Conservation (phyloP, 1,140 invertebrate species). For the Nasonia vitripennis region DNA sequence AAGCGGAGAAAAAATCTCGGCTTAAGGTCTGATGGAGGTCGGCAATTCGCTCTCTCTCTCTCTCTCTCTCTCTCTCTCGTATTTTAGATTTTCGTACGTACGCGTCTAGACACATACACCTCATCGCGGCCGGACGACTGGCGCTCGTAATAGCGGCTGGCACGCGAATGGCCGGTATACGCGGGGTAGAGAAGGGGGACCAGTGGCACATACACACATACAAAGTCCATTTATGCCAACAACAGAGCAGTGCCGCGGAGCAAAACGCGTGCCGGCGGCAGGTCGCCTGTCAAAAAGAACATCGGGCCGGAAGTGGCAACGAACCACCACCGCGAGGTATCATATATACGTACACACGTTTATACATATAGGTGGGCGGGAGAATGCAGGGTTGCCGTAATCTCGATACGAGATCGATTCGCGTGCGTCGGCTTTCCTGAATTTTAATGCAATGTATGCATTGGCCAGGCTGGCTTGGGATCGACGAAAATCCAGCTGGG, state of each 20-base stretch:
- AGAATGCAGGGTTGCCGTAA: conserved; percentile 14
- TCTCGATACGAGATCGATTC: conserved; percentile 58
- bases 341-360: not conserved
- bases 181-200: not conserved
- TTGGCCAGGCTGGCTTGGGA: conserved; percentile 51
- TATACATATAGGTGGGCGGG: not conserved
- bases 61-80: not conserved
- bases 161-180: not conserved
- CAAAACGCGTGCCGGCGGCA: conserved; percentile 38
- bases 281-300: conserved; percentile 50
- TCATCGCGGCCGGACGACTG: not conserved
- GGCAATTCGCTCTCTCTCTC: not conserved
- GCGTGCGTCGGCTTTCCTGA: conserved; percentile 56
- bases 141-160: conserved; percentile 17
- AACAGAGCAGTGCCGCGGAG: conserved; percentile 43
- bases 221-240: conserved; percentile 58
- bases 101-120: not conserved
- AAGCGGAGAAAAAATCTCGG: not conserved
- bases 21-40: not conserved
- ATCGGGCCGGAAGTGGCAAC: conserved; percentile 45
- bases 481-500: conserved; percentile 54
- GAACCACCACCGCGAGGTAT: conserved; percentile 6
- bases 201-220: conserved; percentile 15
- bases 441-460: conserved; percentile 64
- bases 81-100: conserved; percentile 2